These are phyloP conservation scores for Ciconia boyciana DNA, from an alignment of 2,113 vertebrate species.

Conservation along the genomic window DNA sequence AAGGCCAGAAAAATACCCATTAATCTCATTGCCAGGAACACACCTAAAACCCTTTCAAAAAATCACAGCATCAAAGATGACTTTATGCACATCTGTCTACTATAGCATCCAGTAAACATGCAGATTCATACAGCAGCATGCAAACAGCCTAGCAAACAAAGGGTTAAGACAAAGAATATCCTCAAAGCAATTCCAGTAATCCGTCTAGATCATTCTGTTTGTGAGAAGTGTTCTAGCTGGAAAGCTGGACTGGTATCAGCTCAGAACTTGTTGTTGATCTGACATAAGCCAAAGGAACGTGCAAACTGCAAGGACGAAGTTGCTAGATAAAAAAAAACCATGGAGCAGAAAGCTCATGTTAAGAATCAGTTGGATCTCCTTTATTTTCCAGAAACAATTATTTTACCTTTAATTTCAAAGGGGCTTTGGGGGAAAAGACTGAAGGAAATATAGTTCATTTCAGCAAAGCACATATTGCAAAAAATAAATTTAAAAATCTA, in stretches of 20 bases:
- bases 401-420: conserved; percentile 3
- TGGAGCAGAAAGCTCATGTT: background rate
- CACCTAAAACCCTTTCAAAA: background rate
- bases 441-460: background rate
- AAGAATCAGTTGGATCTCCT: background rate
- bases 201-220: background rate
- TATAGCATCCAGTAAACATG: conserved; percentile 6
- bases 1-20: background rate
- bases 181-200: background rate
- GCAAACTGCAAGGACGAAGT: background rate
- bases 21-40: background rate
- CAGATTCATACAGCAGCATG: conserved; percentile 24
- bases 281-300: conserved; percentile 1
- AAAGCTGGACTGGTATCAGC: background rate
- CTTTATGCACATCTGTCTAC: background rate
- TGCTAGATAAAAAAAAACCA: background rate
- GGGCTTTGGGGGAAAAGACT: background rate
- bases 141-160: conserved; percentile 33
- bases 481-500: conserved; percentile 19
- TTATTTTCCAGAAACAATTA: background rate
- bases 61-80: background rate
- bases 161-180: background rate
- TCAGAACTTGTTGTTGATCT: background rate
- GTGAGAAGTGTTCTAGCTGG: background rate
- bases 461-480: background rate